Conservation (phyloP, 2,888 invertebrate genomes). For the Tuta absoluta region DNA sequence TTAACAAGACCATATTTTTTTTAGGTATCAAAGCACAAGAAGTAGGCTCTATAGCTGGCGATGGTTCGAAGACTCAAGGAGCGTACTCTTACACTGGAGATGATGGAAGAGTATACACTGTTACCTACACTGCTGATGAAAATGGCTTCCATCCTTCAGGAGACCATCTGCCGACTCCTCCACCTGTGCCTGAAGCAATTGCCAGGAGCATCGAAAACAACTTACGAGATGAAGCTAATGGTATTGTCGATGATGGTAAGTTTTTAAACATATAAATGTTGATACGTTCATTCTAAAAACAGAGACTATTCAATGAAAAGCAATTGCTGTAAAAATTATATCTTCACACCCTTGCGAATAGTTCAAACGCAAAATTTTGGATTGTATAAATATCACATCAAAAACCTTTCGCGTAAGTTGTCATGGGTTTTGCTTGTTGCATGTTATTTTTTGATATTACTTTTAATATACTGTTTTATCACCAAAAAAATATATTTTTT, state of each 20-base stretch:
- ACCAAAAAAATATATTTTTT: no score
- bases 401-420: no score
- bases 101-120: constrained; percentile 78
- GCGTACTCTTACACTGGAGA: constrained; percentile 81
- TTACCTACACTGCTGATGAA: constrained; percentile 81
- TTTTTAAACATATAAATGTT: constrained; percentile 25
- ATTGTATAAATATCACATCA: no score
- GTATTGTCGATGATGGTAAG: constrained; percentile 75
- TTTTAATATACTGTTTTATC: no score
- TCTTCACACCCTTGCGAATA: no score
- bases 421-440: not conserved
- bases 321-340: no score
- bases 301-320: not conserved
- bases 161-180: constrained; percentile 80
- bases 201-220: constrained; percentile 72
- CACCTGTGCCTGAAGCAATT: constrained; percentile 81
- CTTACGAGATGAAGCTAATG: constrained; percentile 73
- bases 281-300: no score
- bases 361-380: no score
- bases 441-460: not conserved
- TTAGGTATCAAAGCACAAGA: constrained; percentile 80
- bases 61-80: constrained; percentile 70
- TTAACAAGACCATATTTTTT: no score
- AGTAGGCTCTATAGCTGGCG: constrained; percentile 59
- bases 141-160: constrained; percentile 80